Conservation (phyloP, 2,888 invertebrate genomes). For the Marronus borbonicus region DNA sequence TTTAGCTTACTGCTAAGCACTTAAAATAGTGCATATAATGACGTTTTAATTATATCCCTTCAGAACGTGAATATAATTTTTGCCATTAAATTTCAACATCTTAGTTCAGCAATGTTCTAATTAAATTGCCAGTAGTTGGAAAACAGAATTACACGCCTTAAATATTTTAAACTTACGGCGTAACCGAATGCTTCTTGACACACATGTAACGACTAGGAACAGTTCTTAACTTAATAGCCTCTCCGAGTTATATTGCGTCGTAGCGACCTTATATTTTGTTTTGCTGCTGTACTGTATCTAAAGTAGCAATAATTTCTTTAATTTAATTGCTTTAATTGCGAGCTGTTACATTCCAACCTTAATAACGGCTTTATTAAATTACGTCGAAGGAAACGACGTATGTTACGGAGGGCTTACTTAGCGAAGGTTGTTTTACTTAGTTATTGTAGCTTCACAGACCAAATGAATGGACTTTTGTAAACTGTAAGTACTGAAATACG, state of each 20-base stretch:
- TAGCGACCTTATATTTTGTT: conserved; percentile 44
- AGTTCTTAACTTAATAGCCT: conserved; percentile 45
- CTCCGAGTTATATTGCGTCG: conserved; percentile 39
- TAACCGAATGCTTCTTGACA: conserved; percentile 42
- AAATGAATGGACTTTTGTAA: too few species aligned
- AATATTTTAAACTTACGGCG: conserved; percentile 38
- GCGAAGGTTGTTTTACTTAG: neutral
- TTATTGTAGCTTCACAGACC: neutral
- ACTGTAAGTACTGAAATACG: too few species aligned
- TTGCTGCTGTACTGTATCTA: conserved; percentile 31
- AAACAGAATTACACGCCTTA: conserved; percentile 40
- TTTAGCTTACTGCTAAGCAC: neutral
- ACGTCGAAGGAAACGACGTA: conserved; percentile 24
- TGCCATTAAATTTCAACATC: conserved; percentile 16
- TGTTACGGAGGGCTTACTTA: conserved; percentile 20
- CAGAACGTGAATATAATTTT: conserved; percentile 28
- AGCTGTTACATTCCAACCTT: conserved; percentile 43
- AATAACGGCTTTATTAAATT: conserved; percentile 44
- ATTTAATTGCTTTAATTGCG: conserved; percentile 47
- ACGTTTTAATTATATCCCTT: conserved; percentile 18
- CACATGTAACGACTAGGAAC: conserved; percentile 44
- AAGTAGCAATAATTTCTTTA: conserved; percentile 47
- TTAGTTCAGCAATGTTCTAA: conserved; percentile 31
- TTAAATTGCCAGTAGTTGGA: conserved; percentile 44
- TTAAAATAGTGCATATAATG: conserved; percentile 1